Evolutionary conservation across 2,888 invertebrate genomes (phyloP).

Genomic region (Notodonta ziczac): DNA sequence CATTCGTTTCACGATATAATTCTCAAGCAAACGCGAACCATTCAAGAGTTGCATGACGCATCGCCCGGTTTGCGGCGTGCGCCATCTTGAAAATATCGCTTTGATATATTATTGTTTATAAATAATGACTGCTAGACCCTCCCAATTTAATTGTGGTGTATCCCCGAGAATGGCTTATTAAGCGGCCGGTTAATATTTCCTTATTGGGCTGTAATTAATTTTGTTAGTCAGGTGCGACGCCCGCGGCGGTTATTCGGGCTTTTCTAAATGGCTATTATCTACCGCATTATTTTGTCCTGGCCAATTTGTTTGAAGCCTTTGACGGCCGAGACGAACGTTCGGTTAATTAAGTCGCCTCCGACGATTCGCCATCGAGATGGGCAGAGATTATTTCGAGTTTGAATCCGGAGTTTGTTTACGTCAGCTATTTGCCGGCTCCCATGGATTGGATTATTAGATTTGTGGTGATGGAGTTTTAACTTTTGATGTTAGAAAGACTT

Average conservation of each 20-base stretch:
- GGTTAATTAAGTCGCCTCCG: conserved; percentile 70
- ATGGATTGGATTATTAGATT: conserved; percentile 20
- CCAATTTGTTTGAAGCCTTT: conserved; percentile 81
- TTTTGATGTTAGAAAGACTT: conserved; percentile 10
- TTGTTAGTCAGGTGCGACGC: conserved; percentile 81
- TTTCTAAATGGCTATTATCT: conserved; percentile 71
- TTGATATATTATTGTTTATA: conserved; percentile 85
- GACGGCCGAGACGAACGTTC: conserved; percentile 68
- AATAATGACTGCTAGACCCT: conserved; percentile 80
- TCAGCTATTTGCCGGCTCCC: conserved; percentile 33
- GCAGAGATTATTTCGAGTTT: conserved; percentile 36
- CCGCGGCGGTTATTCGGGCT: conserved; percentile 60
- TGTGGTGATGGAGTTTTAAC: conserved; percentile 6
- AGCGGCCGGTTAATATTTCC: conserved; percentile 78
- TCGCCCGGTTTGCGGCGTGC: conserved; percentile 65
- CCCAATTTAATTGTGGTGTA: conserved; percentile 83
- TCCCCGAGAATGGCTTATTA: conserved; percentile 81
- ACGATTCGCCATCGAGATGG: conserved; percentile 44
- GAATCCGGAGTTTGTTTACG: conserved; percentile 46
- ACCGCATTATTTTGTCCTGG: conserved; percentile 77
- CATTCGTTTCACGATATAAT: background rate
- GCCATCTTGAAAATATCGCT: conserved; percentile 82
- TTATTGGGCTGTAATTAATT: conserved; percentile 83
- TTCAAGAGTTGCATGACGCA: conserved; percentile 49
- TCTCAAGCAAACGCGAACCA: background rate